Evolutionary conservation across 37 sponge, comb jelly and placozoan genomes (phyloP).

Genomic region (Chondrilla cf. caribensis): DNA sequence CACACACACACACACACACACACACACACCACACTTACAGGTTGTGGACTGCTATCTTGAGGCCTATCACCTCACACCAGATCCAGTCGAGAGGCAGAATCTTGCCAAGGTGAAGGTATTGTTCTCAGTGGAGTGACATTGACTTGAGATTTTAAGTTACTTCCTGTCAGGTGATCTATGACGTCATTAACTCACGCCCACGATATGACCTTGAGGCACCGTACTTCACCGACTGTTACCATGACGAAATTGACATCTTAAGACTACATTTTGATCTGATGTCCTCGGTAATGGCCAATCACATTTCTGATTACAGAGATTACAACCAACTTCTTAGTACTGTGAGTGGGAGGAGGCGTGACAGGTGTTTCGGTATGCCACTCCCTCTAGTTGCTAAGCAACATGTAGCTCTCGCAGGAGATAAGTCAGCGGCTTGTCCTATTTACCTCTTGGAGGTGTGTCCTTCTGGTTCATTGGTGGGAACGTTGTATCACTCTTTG

Average conservation of each 20-base stretch:
- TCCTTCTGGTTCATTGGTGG: slow-evolving; percentile 28
- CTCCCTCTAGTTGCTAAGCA: slow-evolving; percentile 46
- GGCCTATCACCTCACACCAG: slow-evolving; percentile 45
- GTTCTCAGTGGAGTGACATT: neutral
- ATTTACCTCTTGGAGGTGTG: slow-evolving; percentile 51
- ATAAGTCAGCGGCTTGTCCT: slow-evolving; percentile 18
- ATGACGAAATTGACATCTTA: slow-evolving; percentile 32
- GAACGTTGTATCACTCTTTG: slow-evolving; percentile 26
- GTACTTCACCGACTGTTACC: slow-evolving; percentile 56
- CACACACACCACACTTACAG: slow-evolving; percentile 25
- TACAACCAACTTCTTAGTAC: slow-evolving; percentile 8
- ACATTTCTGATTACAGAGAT: slow-evolving; percentile 36
- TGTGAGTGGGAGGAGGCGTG: no score
- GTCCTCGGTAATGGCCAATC: slow-evolving; percentile 16
- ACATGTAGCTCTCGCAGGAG: slow-evolving; percentile 49
- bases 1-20: neutral
- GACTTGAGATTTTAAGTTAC: neutral
- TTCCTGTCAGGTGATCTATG: slow-evolving; percentile 48
- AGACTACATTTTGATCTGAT: slow-evolving; percentile 27
- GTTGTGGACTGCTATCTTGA: slow-evolving; percentile 76
- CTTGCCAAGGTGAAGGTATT: slow-evolving; percentile 36
- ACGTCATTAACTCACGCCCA: slow-evolving; percentile 46
- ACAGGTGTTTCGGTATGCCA: slow-evolving; percentile 39
- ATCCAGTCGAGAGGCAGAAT: slow-evolving; percentile 29
- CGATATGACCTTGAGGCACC: slow-evolving; percentile 36